phyloP scores from a whole-genome alignment of 2,888 invertebrate species.

The Ectobius pallidus region DNA sequence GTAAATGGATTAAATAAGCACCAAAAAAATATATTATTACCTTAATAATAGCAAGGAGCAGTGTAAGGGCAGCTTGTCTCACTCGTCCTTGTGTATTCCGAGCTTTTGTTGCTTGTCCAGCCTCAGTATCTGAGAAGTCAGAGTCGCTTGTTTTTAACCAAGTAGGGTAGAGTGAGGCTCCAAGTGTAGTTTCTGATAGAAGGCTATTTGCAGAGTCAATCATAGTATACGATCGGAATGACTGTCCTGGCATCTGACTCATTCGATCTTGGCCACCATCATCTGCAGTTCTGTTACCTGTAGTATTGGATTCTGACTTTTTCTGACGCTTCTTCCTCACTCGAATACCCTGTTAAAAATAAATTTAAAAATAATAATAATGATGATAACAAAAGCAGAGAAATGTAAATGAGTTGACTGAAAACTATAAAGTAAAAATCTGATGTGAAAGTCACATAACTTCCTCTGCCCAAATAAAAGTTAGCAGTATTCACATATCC shows the following conservation, averaged over 20 bases:
- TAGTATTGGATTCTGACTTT: neutral
- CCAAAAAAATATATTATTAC: slow-evolving; percentile 53
- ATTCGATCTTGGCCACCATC: neutral
- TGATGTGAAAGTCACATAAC: too few species aligned
- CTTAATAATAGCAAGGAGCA: slow-evolving; percentile 65
- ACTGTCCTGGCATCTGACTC: neutral
- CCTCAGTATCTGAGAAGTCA: slow-evolving; percentile 69
- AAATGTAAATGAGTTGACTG: too few species aligned
- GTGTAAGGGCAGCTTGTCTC: slow-evolving; percentile 68
- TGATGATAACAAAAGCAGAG: too few species aligned
- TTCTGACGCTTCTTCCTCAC: slow-evolving; percentile 22
- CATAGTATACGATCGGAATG: neutral
- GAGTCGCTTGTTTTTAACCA: slow-evolving; percentile 61
- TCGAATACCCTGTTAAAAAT: neutral
- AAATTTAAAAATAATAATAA: too few species aligned
- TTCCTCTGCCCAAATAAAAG: too few species aligned
- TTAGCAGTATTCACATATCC: too few species aligned
- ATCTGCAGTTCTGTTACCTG: slow-evolving; percentile 5
- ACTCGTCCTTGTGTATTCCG: slow-evolving; percentile 63
- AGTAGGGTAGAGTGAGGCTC: neutral
- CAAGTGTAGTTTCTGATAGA: neutral
- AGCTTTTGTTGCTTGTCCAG: slow-evolving; percentile 51
- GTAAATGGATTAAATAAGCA: too few species aligned
- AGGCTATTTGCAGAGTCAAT: neutral
- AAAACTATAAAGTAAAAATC: too few species aligned